Evolutionary conservation across 2,113 vertebrate species (phyloP), one percentile per base, ranked within the genome.

Genomic region (Nerophis ophidion): DNA sequence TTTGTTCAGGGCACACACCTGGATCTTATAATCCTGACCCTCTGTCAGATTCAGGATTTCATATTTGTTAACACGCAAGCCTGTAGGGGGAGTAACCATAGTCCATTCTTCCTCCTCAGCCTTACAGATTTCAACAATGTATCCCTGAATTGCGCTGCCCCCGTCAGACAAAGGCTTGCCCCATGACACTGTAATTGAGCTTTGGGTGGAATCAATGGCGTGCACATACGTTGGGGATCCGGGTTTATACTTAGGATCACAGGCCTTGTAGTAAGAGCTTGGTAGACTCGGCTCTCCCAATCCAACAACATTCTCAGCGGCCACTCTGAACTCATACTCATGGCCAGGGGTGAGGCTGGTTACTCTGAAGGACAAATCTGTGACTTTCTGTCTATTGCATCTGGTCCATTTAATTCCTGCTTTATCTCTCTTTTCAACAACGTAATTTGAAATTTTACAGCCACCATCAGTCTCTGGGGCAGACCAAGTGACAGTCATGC

Each of bases 401-500:
- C 96, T 95, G 61, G 94, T 90, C 97, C 97, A 99, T 70, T 95
- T 92, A 64, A 99, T 92, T 77, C 97, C 97, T 66, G 89, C 82
- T 89, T 92, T 91, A 76, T 99, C 96, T 89, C 94, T 93, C 79
- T 96, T 99, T 84, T 99, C 97, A 65, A 99, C 87, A 12, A 94
- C 90, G 76, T 98, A 99, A 64, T 90, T 92, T 57, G 84, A 77
- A 46, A 98, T 95, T 79, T 97, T 93, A 87, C 91, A 98, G 56
- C 95, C 97, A 58, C 97, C 97, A 81, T 97, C 91, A 65, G 67
- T 89, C 16, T 93, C 93, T 73, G 96, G 95, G 54, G 93, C 90
- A 57, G 79, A 91, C 97, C 97, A 99, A 70, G 92, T 93, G 45
- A 99, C 80, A 0, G 95, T 99, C 96, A 99, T 98, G n/a, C 95